A percentile compares a stretch with the other conserved stretches of the same genome.
Evolutionary conservation across 35 echinoderm and acorn worm genomes (phyloP).

Genomic region (Patiria miniata): DNA sequence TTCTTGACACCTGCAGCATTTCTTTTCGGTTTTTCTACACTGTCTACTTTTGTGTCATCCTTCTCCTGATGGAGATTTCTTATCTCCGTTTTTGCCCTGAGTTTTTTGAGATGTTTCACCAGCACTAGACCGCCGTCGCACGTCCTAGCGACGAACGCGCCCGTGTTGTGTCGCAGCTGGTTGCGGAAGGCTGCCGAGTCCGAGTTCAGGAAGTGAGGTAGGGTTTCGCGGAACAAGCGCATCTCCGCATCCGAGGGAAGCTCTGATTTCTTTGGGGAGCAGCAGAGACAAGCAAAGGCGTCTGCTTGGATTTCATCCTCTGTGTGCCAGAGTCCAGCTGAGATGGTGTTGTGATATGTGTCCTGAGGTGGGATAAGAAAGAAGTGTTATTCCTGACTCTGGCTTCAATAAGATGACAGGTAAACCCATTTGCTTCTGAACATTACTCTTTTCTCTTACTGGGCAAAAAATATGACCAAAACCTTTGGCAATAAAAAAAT

Average conservation of each 20-base stretch:
- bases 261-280: conserved; percentile 63
- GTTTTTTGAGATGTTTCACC: conserved; percentile 41
- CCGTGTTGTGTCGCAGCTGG: conserved; percentile 48
- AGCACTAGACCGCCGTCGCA: conserved; percentile 64
- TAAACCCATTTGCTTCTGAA: too few relatives aligned
- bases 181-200: conserved; percentile 78
- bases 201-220: conserved; percentile 70
- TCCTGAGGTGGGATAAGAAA: conserved; percentile 10
- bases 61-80: neutral
- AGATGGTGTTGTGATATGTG: conserved; percentile 33
- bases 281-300: conserved; percentile 62
- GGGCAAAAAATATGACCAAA: too few relatives aligned
- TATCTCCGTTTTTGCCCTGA: neutral
- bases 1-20: neutral
- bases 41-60: neutral
- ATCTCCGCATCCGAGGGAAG: conserved; percentile 39
- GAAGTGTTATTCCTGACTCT: neutral
- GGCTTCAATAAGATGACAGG: neutral
- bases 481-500: too few relatives aligned
- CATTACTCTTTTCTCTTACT: too few relatives aligned
- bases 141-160: conserved; percentile 53
- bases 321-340: conserved; percentile 52
- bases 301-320: conserved; percentile 71
- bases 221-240: conserved; percentile 39
- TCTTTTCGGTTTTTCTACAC: neutral